Evolutionary conservation across 2,797 vertebrate species (phyloP), one percentile per base, ranked within the genome.

Genomic region (Chelon auratus): DNA sequence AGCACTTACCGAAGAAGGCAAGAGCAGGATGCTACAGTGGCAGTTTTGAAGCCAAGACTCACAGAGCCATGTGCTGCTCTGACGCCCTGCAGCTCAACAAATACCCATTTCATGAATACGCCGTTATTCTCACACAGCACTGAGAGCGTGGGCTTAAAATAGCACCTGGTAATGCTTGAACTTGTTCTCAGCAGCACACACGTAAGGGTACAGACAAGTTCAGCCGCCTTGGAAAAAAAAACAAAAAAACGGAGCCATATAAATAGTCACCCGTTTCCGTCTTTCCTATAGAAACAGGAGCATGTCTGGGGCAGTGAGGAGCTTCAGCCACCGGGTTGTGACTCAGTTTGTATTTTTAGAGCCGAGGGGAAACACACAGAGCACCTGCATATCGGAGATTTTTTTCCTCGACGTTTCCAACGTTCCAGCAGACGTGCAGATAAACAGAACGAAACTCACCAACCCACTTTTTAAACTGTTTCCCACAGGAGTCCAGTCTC

Each of bases 211-310:
- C 80, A 72, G 56, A 78, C 70, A 42, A 85, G 85, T 86, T 90
- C 76, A 86, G 48, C 66, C 51, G 57, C 72, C 82, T 78, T 68
- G 84, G 80, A 72, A 86, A 90, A 82, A 65, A 77, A 77, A 68
- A 59, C 43, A 26, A 5, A 68, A 5, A 51, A 51, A 50, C 18
- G 22, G 7, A 18, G 8, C 42, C 73, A 71, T 87, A 89, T 85
- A 89, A 85, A 89, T 91, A 90, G 87, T 72, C 69, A 74, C 82
- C 81, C 86, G 83, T 76, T 83, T 85, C 75, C 65, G 64, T 51
- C 57, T 82, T 76, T 62, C 63, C 66, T 76, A 73, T 59, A 89
- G 78, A 78, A 83, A 84, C 68, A 57, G 77, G 52, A 61, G 70
- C 57, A 52, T 3, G 62, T 51, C 54, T 66, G 58, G 36, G 67